These are phyloP conservation scores for Orussus abietinus DNA, from an alignment of 1,140 invertebrate genomes.

Conservation along the genomic window DNA sequence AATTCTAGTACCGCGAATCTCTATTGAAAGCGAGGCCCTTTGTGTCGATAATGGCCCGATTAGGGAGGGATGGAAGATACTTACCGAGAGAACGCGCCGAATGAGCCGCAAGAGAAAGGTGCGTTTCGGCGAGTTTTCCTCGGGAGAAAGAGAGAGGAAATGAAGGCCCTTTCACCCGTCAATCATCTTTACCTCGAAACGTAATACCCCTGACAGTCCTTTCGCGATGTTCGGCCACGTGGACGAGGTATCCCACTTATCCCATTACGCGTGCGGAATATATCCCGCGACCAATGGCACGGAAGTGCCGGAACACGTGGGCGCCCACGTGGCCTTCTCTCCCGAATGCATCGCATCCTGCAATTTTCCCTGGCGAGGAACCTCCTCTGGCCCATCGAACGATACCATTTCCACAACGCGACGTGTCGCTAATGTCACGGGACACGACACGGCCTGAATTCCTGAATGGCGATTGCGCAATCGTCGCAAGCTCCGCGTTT, in stretches of 20 bases:
- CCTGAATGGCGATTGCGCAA: conserved; percentile 38
- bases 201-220: conserved; percentile 1
- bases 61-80: no score
- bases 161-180: conserved; percentile 24
- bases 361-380: conserved; percentile 11
- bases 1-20: no score
- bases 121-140: background rate
- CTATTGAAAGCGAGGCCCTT: no score
- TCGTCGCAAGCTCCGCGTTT: conserved; percentile 11
- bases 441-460: conserved; percentile 43
- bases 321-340: conserved; percentile 28
- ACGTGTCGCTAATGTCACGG: conserved; percentile 29
- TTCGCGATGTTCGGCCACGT: no score
- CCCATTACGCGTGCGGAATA: no score
- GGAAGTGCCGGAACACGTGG: no score
- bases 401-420: conserved; percentile 24
- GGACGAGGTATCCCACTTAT: no score
- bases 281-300: no score
- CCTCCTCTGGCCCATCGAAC: conserved; percentile 17
- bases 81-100: no score
- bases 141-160: conserved; percentile 7
- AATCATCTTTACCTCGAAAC: conserved; percentile 19
- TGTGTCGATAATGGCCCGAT: no score
- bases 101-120: no score
- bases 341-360: conserved; percentile 19